phyloP scores from a whole-genome alignment of 2,797 vertebrate species.

The Rhodeus uyekii region DNA sequence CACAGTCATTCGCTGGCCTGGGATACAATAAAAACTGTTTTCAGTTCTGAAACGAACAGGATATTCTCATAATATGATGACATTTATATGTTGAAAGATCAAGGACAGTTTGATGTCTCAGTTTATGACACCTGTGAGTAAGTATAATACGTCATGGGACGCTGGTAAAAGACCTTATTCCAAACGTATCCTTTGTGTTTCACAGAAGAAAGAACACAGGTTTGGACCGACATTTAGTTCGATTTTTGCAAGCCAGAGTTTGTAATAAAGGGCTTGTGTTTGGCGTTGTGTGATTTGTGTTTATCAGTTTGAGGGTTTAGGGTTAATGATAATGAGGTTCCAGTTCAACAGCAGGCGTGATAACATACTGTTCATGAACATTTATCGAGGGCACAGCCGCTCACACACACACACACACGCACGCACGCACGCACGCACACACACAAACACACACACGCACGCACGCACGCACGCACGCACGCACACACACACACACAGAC shows the following conservation, averaged over 20 bases:
- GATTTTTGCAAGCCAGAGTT: constrained; percentile 6
- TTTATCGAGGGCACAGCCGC: neutral
- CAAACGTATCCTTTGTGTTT: neutral
- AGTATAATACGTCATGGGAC: neutral
- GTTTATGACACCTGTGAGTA: too few relatives aligned
- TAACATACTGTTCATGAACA: constrained; percentile 13
- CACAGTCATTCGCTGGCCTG: too few relatives aligned
- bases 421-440: neutral
- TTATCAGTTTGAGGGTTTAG: constrained; percentile 18
- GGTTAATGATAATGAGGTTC: constrained; percentile 42
- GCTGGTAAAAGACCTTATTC: neutral
- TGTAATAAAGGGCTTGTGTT: neutral
- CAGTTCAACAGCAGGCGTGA: constrained; percentile 11
- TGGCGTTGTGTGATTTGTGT: constrained; percentile 6
- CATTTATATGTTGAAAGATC: too few relatives aligned
- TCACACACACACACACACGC: neutral
- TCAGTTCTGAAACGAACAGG: too few relatives aligned
- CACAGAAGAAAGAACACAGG: neutral
- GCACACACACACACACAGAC: too few relatives aligned
- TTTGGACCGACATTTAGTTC: neutral
- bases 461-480: too few relatives aligned
- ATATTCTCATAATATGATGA: too few relatives aligned
- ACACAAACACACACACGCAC: too few relatives aligned
- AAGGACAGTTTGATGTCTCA: too few relatives aligned
- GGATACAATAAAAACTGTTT: too few relatives aligned